phyloP scores from a whole-genome alignment of 2,888 invertebrate genomes.

The Arctia plantaginis region DNA sequence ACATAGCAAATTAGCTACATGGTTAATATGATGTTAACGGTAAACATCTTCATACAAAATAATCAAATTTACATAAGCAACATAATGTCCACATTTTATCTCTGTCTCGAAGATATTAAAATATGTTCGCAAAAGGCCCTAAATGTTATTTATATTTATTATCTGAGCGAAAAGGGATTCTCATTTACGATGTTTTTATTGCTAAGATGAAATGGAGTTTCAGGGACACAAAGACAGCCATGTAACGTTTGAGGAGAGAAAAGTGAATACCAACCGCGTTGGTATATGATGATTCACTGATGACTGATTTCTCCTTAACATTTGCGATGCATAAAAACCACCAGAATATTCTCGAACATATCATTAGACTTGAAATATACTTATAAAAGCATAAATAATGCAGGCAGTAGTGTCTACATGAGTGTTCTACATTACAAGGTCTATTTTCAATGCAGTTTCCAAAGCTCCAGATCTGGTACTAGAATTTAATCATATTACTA shows the following conservation, averaged over 20 bases:
- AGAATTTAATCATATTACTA: not conserved
- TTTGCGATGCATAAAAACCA: not conserved
- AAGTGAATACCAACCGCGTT: constrained; percentile 18
- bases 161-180: constrained; percentile 16
- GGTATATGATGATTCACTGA: constrained; percentile 15
- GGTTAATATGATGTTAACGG: constrained; percentile 4
- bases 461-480: not conserved
- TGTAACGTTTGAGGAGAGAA: constrained; percentile 14
- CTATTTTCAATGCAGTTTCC: not conserved
- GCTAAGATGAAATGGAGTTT: constrained; percentile 19
- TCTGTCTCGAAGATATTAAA: constrained; percentile 11
- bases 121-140: constrained; percentile 13
- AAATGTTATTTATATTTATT: constrained; percentile 23
- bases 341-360: not conserved
- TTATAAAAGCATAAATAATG: not conserved
- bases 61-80: constrained; percentile 16
- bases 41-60: constrained; percentile 15
- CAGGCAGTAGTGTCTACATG: too few relatives aligned
- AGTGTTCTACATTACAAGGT: not conserved
- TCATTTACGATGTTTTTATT: constrained; percentile 21
- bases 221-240: constrained; percentile 6
- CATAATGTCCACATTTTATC: constrained; percentile 1
- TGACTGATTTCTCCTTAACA: constrained; percentile 14
- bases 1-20: not conserved
- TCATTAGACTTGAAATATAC: not conserved